A percentile compares a stretch with the other conserved stretches of the same genome.
These are phyloP conservation scores for Poecilia velifera DNA, from an alignment of 2,797 vertebrate genomes.

Conservation along the genomic window DNA sequence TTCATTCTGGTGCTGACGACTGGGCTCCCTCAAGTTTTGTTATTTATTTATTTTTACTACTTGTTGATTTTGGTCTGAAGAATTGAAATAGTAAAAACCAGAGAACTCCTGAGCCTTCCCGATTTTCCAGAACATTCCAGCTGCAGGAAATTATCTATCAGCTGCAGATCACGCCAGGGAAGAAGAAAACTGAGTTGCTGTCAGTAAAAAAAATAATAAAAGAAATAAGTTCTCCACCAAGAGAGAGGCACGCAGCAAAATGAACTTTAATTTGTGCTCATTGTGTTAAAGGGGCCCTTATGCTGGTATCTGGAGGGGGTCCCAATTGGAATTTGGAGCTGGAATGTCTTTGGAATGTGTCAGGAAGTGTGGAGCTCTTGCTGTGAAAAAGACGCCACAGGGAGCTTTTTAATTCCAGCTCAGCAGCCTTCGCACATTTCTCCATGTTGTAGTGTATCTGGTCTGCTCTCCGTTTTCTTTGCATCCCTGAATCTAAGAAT, in stretches of 20 bases:
- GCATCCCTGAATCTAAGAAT: not conserved
- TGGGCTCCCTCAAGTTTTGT: constrained; percentile 42
- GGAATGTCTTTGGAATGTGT: constrained; percentile 71
- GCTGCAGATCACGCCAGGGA: constrained; percentile 36
- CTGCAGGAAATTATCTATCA: constrained; percentile 43
- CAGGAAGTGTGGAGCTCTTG: constrained; percentile 51
- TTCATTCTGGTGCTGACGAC: constrained; percentile 12
- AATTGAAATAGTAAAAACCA: constrained; percentile 59
- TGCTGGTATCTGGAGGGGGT: constrained; percentile 43
- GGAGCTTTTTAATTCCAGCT: constrained; percentile 69
- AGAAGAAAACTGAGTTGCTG: constrained; percentile 36
- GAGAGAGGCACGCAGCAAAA: constrained; percentile 17
- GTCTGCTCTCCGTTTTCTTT: not conserved
- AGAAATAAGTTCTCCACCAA: constrained; percentile 2
- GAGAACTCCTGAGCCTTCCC: constrained; percentile 50
- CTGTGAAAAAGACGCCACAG: constrained; percentile 45
- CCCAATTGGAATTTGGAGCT: constrained; percentile 51
- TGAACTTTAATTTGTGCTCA: constrained; percentile 46
- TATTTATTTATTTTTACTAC: constrained; percentile 56
- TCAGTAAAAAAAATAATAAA: constrained; percentile 21
- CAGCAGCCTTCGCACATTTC: constrained; percentile 26
- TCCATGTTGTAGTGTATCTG: constrained; percentile 4
- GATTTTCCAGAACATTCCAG: constrained; percentile 55
- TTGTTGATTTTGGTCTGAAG: constrained; percentile 52
- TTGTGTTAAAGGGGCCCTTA: constrained; percentile 28